Evolutionary conservation across 2,888 invertebrate genomes (phyloP).

Genomic region (Nephrotoma appendiculata): DNA sequence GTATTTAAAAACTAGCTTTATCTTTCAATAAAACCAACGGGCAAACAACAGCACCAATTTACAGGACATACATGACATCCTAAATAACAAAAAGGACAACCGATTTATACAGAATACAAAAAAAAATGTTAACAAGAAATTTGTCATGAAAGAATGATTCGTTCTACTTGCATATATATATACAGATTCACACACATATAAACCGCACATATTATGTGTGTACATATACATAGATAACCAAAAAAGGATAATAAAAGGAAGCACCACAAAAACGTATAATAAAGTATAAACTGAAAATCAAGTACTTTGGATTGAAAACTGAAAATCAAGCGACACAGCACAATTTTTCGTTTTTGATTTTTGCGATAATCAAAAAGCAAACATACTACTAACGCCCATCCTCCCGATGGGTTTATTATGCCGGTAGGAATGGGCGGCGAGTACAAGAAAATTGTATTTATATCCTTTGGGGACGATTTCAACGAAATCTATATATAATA

Average conservation of each 20-base stretch:
- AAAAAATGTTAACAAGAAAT: neutral
- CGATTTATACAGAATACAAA: neutral
- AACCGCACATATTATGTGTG: neutral
- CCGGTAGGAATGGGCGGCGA: neutral
- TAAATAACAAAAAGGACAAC: neutral
- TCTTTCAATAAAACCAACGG: neutral
- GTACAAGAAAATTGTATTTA: neutral
- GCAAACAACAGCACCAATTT: neutral
- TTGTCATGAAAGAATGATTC: neutral
- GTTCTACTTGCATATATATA: neutral
- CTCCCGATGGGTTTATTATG: neutral
- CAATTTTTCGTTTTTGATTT: neutral
- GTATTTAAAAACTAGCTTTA: neutral
- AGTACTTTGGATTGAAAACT: neutral
- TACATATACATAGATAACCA: neutral
- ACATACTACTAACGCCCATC: neutral
- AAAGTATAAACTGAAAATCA: neutral
- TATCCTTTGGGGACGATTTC: neutral
- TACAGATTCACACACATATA: neutral
- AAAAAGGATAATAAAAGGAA: neutral
- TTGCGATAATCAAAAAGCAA: neutral
- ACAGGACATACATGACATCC: neutral
- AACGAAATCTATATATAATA: neutral
- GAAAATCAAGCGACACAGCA: neutral
- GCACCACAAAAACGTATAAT: neutral